phyloP scores from a whole-genome alignment of 1,140 invertebrate species.

The Odontomachus brunneus region DNA sequence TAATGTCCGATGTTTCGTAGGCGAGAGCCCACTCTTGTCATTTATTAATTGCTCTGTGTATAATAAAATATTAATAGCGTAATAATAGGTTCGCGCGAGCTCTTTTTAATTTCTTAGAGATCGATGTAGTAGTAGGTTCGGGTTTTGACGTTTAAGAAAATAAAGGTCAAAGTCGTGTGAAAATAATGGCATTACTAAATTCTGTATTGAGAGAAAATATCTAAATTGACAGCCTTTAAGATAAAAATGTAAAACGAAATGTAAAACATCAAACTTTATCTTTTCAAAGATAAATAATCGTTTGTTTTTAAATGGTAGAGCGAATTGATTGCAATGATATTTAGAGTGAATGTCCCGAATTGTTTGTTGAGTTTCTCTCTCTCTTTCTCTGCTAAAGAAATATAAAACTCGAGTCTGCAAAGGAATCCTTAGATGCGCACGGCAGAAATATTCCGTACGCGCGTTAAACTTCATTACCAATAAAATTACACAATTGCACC shows the following conservation, averaged over 20 bases:
- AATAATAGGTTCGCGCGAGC: neutral
- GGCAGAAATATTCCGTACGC: neutral
- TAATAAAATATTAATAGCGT: slow-evolving; percentile 19
- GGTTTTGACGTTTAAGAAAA: too few species aligned
- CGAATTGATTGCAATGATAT: neutral
- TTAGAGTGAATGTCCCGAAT: neutral
- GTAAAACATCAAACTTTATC: too few species aligned
- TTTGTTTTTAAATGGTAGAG: neutral
- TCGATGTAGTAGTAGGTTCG: neutral
- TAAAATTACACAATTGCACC: neutral
- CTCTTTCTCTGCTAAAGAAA: neutral
- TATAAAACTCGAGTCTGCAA: neutral
- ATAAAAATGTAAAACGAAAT: too few species aligned
- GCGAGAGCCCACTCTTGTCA: slow-evolving; percentile 19
- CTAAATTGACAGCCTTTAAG: too few species aligned
- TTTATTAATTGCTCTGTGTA: slow-evolving; percentile 45
- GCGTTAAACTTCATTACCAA: neutral
- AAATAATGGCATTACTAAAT: too few species aligned
- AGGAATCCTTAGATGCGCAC: neutral
- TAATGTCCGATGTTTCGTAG: slow-evolving; percentile 48
- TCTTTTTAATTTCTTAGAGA: neutral
- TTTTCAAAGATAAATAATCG: neutral
- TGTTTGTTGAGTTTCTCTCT: neutral
- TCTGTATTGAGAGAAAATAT: neutral
- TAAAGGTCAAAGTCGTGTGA: too few species aligned